phyloP scores from a whole-genome alignment of 2,888 invertebrate species.

The Perithous albicinctus region DNA sequence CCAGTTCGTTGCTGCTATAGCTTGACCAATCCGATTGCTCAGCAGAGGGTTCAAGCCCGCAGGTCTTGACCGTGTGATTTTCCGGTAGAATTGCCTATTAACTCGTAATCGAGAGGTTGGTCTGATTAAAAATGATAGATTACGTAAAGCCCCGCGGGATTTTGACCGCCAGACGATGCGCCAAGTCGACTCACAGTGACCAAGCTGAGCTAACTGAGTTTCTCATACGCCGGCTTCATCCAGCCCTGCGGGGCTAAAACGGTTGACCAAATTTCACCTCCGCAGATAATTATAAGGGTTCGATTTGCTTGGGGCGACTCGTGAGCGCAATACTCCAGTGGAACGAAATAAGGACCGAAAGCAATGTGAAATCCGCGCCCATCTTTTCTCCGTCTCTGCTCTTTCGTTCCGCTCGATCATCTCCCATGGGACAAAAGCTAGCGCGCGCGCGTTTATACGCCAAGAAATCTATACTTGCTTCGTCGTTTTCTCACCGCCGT shows the following conservation, averaged over 20 bases:
- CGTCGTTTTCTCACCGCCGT: constrained; percentile 1
- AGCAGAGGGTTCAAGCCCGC: constrained; percentile 2
- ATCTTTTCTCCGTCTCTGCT: constrained; percentile 10
- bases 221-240: constrained; percentile 56
- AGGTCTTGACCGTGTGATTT: constrained; percentile 67
- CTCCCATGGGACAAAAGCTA: constrained; percentile 51
- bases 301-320: constrained; percentile 63
- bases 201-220: constrained; percentile 79
- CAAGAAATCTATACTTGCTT: constrained; percentile 10
- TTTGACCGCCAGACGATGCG: constrained; percentile 57
- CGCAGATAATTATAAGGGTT: constrained; percentile 81
- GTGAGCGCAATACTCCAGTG: constrained; percentile 54
- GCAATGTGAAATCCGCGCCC: constrained; percentile 1
- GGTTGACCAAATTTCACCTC: constrained; percentile 80
- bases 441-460: not conserved
- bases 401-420: constrained; percentile 58
- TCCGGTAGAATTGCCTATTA: constrained; percentile 74
- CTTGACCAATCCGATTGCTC: not conserved
- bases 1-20: not conserved
- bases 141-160: constrained; percentile 76
- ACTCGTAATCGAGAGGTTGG: constrained; percentile 70
- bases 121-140: constrained; percentile 79
- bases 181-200: not conserved
- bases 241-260: constrained; percentile 66
- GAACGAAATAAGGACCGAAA: constrained; percentile 40